phyloP scores from a whole-genome alignment of 2,113 vertebrate genomes.

The Nerophis lumbriciformis region DNA sequence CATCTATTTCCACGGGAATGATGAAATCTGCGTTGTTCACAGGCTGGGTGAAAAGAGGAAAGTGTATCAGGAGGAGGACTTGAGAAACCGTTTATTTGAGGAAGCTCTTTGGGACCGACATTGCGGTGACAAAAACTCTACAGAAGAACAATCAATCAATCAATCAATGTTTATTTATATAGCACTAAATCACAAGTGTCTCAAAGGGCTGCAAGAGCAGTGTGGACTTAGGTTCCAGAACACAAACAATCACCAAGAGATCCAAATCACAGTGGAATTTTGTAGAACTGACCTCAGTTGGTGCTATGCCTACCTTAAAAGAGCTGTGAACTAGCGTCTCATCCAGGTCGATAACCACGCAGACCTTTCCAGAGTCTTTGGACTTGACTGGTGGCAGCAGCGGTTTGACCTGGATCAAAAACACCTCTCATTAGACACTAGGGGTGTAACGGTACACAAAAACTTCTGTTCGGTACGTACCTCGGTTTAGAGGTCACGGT shows the following conservation, averaged over 20 bases:
- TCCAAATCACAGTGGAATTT: background rate
- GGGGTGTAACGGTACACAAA: no score
- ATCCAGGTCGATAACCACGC: constrained; percentile 77
- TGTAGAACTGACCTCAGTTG: background rate
- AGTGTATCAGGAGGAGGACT: background rate
- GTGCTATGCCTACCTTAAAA: constrained; percentile 65
- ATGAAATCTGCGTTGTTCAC: constrained; percentile 94
- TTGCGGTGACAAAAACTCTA: no score
- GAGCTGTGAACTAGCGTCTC: constrained; percentile 80
- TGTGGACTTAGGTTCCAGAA: no score
- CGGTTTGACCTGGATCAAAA: constrained; percentile 70
- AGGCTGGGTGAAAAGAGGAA: constrained; percentile 67
- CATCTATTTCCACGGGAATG: constrained; percentile 92
- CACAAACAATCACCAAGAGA: no score
- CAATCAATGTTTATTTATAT: no score
- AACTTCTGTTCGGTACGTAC: no score
- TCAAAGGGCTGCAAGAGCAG: no score
- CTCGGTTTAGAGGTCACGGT: no score
- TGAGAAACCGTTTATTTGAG: background rate
- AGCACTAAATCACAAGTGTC: no score
- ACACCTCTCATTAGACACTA: background rate
- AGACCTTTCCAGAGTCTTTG: constrained; percentile 76
- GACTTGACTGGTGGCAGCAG: constrained; percentile 73
- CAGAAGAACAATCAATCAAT: no score
- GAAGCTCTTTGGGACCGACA: no score